Evolutionary conservation across 2,113 vertebrate species (phyloP).

Genomic region (Psittacula cyanocephala): DNA sequence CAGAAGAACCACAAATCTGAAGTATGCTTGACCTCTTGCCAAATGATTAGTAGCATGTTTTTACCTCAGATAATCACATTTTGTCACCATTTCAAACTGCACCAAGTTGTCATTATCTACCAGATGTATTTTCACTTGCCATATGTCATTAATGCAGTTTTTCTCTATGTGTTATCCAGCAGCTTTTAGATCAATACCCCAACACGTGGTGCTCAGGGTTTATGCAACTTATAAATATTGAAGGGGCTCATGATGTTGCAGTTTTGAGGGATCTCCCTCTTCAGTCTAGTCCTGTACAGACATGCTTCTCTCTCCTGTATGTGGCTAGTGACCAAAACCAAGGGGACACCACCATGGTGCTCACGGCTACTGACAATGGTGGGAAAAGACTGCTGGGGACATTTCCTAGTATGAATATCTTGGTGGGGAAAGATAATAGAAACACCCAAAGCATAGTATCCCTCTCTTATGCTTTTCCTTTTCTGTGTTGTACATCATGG

Average conservation of each 20-base stretch:
- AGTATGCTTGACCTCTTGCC: neutral
- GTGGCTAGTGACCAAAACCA: neutral
- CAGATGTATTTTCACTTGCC: neutral
- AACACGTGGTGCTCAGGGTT: neutral
- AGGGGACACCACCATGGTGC: accelerated
- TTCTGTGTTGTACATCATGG: neutral
- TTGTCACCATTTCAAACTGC: neutral
- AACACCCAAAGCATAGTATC: neutral
- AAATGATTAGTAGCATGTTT: neutral
- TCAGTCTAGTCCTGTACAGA: neutral
- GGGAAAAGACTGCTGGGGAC: neutral
- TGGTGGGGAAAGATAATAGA: neutral
- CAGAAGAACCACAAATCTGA: neutral
- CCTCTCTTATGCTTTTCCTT: neutral
- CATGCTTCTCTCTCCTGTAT: accelerated
- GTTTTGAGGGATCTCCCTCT: neutral
- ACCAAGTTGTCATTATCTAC: neutral
- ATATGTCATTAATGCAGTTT: neutral
- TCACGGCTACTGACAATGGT: accelerated
- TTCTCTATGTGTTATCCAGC: neutral
- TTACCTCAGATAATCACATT: neutral
- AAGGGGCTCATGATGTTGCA: neutral
- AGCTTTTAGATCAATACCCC: neutral
- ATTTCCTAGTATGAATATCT: neutral
- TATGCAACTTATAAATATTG: neutral